These are phyloP conservation scores for Oenanthe melanoleuca DNA, from an alignment of 2,113 vertebrate species.

Conservation along the genomic window DNA sequence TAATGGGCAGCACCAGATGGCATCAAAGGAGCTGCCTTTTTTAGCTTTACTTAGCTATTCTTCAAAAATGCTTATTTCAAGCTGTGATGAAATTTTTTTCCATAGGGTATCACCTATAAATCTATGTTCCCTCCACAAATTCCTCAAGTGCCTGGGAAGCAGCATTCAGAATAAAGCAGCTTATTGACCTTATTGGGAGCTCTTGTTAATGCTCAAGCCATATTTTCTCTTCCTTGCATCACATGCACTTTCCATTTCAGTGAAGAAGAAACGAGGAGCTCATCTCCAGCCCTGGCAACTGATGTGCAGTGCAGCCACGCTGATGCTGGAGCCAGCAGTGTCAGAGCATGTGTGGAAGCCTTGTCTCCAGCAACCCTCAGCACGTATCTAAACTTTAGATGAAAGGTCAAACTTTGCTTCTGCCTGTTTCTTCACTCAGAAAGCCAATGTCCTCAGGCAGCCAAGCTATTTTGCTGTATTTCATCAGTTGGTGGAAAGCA, in stretches of 20 bases:
- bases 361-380: not conserved
- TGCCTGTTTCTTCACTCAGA: not conserved
- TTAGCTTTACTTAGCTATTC: conserved; percentile 1
- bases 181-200: not conserved
- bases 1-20: conserved; percentile 35
- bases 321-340: not conserved
- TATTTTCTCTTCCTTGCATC: not conserved
- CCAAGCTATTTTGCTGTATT: conserved; percentile 26
- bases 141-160: not conserved
- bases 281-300: not conserved
- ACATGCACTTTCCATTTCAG: not conserved
- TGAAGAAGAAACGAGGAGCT: not conserved
- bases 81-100: not conserved
- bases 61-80: conserved; percentile 16
- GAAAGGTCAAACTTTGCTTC: conserved; percentile 19
- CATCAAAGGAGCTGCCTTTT: not conserved
- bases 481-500: conserved; percentile 37
- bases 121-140: rapidly evolving
- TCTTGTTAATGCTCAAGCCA: rapidly evolving
- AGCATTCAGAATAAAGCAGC: not conserved
- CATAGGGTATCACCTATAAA: not conserved
- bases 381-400: not conserved
- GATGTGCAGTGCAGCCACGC: rapidly evolving
- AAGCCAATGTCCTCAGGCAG: not conserved
- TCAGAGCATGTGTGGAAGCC: rapidly evolving